These are phyloP conservation scores for Spheniscus mendiculus DNA, from an alignment of 2,113 vertebrate species.

Conservation along the genomic window DNA sequence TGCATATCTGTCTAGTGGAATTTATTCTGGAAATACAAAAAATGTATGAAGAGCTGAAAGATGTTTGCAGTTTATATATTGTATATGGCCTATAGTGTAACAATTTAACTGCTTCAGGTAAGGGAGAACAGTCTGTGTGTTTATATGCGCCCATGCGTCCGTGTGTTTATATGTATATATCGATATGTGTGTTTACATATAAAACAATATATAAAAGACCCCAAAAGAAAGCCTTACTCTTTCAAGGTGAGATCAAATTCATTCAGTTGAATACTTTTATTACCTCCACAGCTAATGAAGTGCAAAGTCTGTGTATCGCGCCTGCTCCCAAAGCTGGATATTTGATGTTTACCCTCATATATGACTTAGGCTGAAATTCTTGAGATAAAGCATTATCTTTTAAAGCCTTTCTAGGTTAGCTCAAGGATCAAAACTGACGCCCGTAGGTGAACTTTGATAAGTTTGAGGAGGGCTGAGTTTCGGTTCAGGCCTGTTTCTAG, in stretches of 20 bases:
- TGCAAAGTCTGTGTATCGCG: background rate
- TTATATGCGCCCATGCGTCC: fast-evolving
- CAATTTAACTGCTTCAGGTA: background rate
- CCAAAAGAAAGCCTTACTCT: background rate
- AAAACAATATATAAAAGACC: background rate
- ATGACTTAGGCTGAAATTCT: background rate
- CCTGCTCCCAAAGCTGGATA: background rate
- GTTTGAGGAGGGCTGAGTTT: background rate
- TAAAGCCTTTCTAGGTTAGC: background rate
- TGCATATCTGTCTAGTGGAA: background rate
- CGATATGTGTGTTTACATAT: background rate
- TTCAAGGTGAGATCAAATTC: background rate
- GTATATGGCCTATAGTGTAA: background rate
- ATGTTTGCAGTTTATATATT: background rate
- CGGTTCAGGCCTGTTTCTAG: background rate
- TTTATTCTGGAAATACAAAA: background rate
- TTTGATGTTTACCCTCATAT: background rate
- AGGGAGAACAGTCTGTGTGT: background rate
- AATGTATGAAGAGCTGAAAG: background rate
- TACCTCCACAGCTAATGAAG: background rate
- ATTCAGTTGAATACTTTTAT: background rate
- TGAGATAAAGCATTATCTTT: background rate
- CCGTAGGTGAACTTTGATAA: background rate
- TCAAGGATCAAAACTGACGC: fast-evolving
- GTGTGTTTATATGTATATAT: background rate